A percentile compares a stretch with the other conserved stretches of the same genome.
Evolutionary conservation across 2,888 invertebrate species (phyloP).

Genomic region (Agonum fuliginosum): DNA sequence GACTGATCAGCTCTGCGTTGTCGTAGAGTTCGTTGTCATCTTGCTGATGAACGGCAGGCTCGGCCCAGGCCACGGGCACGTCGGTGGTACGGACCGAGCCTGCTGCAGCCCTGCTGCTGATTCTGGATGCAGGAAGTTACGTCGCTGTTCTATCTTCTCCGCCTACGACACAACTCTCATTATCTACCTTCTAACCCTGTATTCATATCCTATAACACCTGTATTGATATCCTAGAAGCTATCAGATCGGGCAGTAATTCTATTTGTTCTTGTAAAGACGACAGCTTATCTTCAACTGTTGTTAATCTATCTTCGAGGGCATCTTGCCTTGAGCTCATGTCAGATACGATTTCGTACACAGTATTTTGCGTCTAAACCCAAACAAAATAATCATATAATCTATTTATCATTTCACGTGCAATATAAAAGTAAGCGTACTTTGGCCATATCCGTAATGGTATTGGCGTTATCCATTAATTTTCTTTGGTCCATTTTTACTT

Average conservation of each 20-base stretch:
- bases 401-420: not conserved
- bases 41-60: constrained; percentile 79
- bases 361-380: constrained; percentile 94
- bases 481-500: constrained; percentile 99
- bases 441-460: constrained; percentile 99
- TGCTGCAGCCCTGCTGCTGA: constrained; percentile 80
- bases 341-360: constrained; percentile 98
- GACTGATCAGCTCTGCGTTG: constrained; percentile 47
- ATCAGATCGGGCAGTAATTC: constrained; percentile 90
- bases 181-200: not conserved
- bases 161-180: constrained; percentile 74
- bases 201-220: constrained; percentile 65
- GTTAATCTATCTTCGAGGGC: constrained; percentile 94
- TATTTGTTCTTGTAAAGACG: constrained; percentile 89
- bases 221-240: constrained; percentile 74
- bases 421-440: constrained; percentile 81
- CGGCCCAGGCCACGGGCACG: constrained; percentile 88
- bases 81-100: constrained; percentile 74
- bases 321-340: constrained; percentile 96
- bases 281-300: constrained; percentile 94
- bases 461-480: constrained; percentile 99
- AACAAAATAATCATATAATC: constrained; percentile 1
- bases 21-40: constrained; percentile 59
- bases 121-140: constrained; percentile 92
- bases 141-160: constrained; percentile 87